A percentile compares a stretch with the other conserved stretches of the same genome.
Evolutionary conservation across 35 echinoderm and acorn worm genomes (phyloP).

Genomic region (Acanthaster planci): DNA sequence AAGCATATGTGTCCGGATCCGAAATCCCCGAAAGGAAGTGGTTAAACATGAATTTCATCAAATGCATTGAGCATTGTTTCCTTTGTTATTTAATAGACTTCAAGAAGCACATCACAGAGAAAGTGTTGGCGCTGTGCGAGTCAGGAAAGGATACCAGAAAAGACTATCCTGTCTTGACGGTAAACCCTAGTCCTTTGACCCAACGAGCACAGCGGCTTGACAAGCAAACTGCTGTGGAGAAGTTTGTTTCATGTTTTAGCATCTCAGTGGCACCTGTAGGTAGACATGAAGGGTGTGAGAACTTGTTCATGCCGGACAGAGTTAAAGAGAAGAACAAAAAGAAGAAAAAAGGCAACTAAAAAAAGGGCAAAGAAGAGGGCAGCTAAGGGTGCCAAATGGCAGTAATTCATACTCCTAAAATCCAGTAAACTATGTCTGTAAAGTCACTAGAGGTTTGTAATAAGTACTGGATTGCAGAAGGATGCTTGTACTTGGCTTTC

Average conservation of each 20-base stretch:
- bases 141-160: neutral
- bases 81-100: neutral
- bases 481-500: too few relatives aligned
- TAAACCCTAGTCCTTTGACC: neutral
- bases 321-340: neutral
- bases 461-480: too few relatives aligned
- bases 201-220: neutral
- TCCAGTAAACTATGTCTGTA: too few relatives aligned
- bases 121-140: neutral
- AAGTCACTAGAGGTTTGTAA: too few relatives aligned
- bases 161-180: neutral
- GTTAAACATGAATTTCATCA: neutral
- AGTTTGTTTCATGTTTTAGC: neutral
- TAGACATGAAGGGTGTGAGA: constrained; percentile 1
- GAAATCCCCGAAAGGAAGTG: neutral
- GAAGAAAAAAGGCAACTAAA: neutral
- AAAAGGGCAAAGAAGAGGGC: neutral
- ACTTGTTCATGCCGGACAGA: neutral
- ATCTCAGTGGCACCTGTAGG: neutral
- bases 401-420: too few relatives aligned
- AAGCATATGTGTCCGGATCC: neutral
- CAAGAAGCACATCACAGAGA: neutral
- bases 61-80: neutral
- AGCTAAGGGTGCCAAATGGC: too few relatives aligned
- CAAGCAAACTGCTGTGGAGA: neutral